Evolutionary conservation across 1,140 invertebrate species (phyloP), one percentile per base, ranked within the genome.

Genomic region (Globodera rostochiensis): DNA sequence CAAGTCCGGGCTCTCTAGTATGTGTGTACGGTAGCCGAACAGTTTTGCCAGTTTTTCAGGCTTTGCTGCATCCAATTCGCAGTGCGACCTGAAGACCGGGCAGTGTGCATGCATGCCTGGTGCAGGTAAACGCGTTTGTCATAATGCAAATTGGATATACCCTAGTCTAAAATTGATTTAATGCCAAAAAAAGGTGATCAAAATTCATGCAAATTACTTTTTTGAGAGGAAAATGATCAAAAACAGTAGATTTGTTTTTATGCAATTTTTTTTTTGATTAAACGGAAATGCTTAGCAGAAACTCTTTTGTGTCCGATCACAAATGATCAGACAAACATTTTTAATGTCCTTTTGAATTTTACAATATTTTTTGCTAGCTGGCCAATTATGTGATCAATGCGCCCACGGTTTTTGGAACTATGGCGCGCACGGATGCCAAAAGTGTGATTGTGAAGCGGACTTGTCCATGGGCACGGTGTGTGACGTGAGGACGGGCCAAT

Each of bases 331-430:
- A 53, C 50, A 53, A 53, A 7, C 50, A 53, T 13, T 53, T 53
- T 53, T 53, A 9, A 71, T 66, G 60, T 21, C 60, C 60, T 66
- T 66, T 15, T 66, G 13, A 13, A 13, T 15, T 15, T 66, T 66
- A 21, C 60, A 21, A 13, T 66, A 21, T 66, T 66, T 25, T 36
- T 36, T 36, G 36, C 36, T 21, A 71, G 77, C 77, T 21, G 97
- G 97, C 1, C 94, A 95, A 86, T 95, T 95, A 87, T 99, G 97
- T 90, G 95, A 98, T 85, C 93, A 94, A 6, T 99, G 97, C 90
- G 95, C 95, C 0, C 92, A 94, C 49, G 96, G 96, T 45, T 97
- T 93, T 88, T 99, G 96, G 96, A 95, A 98, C 88, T 98, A 96
- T 89, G 93, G 93, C 3, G 90, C 91, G 0, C 91, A 93, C 0